Conservation (phyloP, 2,113 vertebrate genomes). For the Aix galericulata region DNA sequence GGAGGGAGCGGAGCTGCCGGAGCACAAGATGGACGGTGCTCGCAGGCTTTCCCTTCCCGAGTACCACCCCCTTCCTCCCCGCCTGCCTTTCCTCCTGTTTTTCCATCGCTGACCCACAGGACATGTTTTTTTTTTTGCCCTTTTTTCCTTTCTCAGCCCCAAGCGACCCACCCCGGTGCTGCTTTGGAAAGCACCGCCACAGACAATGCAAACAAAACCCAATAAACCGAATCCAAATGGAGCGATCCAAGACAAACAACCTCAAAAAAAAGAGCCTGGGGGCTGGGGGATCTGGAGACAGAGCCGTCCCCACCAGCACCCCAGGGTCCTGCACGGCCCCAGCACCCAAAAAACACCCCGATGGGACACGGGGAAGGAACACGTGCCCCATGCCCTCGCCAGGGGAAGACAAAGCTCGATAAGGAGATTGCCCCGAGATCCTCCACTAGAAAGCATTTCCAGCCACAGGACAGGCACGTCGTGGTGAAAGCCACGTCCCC, state of each 20-base stretch:
- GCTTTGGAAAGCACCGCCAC: background rate
- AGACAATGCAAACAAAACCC: background rate
- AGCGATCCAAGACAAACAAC: fast-evolving
- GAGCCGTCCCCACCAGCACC: background rate
- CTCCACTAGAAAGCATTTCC: background rate
- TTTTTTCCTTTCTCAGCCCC: background rate
- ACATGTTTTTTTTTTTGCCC: too few species aligned
- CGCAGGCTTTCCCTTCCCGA: background rate
- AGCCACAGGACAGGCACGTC: background rate
- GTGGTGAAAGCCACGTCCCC: background rate
- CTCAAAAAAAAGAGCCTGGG: fast-evolving
- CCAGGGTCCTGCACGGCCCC: background rate
- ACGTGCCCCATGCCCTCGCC: fast-evolving
- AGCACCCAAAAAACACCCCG: background rate
- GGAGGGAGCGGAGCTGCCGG: background rate
- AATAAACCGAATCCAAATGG: background rate
- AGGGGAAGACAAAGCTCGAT: background rate
- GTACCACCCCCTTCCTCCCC: background rate
- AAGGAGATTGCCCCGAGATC: background rate
- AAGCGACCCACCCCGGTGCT: background rate
- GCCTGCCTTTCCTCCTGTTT: background rate
- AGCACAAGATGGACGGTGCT: background rate
- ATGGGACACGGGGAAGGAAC: background rate
- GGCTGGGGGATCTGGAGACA: fast-evolving
- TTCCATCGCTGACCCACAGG: too few species aligned